Base-by-base conservation (phyloP, 2,888 invertebrate genomes). In the Auanema freiburgensis region DNA sequence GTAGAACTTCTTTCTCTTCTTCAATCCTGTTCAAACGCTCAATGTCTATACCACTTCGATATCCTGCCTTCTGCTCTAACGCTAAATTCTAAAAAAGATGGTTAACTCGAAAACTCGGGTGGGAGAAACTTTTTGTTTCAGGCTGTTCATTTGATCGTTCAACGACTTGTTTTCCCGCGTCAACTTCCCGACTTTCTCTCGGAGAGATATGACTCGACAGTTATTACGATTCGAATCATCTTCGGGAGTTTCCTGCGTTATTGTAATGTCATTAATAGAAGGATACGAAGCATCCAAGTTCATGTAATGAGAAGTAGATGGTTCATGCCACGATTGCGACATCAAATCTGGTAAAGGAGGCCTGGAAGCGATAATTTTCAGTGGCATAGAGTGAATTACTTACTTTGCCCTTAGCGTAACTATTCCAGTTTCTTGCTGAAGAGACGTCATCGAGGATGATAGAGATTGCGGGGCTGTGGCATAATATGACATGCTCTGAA, bases 251-350 rank as follows among this genome's bases (percentile, higher is more conserved):
- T 60, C 55, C 1, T 14, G 40, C 25, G 11, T 11, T 18, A 5
- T 16, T 14, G 4, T 43, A 16, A 46, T 23, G 8, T 21, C 46
- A 46, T 16, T 23, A 18, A 18, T 8, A 21, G 46, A 18, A 46
- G 46, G 18, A 46, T 23, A 18, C 3, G 21, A 46, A 21, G 46
- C 21, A 46, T 16, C 8, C 21, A 21, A 18, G 16, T 21, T 16
- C 4, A 21, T 5, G 3, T 6, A 6, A 46, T 46, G 3, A 4
- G 61, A 61, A 2, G 61, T 55, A 5, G 61, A 55, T 24, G 54
- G 69, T 42, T 70, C 71, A 55, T 74, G 71, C 74, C 74, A 74
- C 5, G 74, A 74, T 49, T 69, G 67, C 12, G 71, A 69, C 74
- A 74, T 74, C 23, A 61, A 23, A 21, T 59, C 64, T 40, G 63